Conservation (phyloP, 1,140 invertebrate species). For the Orchesella cincta region DNA sequence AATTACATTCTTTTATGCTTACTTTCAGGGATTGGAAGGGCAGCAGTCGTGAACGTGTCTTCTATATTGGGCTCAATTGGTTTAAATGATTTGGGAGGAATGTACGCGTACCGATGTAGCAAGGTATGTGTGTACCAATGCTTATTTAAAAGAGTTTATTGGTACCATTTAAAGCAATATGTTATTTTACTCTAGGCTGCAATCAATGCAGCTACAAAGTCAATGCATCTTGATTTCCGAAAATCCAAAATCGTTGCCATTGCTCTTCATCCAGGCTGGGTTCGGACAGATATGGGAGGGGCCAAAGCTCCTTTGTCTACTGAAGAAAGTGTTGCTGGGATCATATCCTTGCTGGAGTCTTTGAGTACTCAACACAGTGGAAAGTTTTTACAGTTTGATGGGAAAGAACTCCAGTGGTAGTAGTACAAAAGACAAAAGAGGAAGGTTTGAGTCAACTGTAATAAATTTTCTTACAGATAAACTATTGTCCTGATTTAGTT, state of each 20-base stretch:
- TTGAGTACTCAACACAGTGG: slow-evolving; percentile 70
- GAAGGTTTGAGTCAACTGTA: too few species aligned
- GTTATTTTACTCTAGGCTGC: slow-evolving; percentile 64
- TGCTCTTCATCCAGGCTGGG: slow-evolving; percentile 86
- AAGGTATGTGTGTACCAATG: slow-evolving; percentile 66
- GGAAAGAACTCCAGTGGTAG: slow-evolving; percentile 73
- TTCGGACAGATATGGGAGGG: slow-evolving; percentile 83
- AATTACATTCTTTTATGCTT: background rate
- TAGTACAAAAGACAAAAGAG: too few species aligned
- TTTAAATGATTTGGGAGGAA: slow-evolving; percentile 71
- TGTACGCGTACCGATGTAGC: slow-evolving; percentile 80
- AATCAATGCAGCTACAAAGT: slow-evolving; percentile 82
- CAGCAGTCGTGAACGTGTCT: slow-evolving; percentile 79
- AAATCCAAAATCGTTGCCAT: slow-evolving; percentile 72
- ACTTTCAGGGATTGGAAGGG: slow-evolving; percentile 62
- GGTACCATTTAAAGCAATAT: background rate
- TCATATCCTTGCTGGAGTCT: slow-evolving; percentile 67
- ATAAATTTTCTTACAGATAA: too few species aligned
- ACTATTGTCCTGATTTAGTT: too few species aligned
- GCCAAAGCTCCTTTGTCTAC: slow-evolving; percentile 72
- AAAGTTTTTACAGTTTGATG: slow-evolving; percentile 75
- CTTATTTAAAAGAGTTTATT: background rate
- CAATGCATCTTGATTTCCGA: slow-evolving; percentile 78
- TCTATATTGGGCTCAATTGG: slow-evolving; percentile 79
- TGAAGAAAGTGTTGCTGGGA: slow-evolving; percentile 64